Base-by-base conservation (phyloP, 1,140 invertebrate species). In the Babylonia areolata region DNA sequence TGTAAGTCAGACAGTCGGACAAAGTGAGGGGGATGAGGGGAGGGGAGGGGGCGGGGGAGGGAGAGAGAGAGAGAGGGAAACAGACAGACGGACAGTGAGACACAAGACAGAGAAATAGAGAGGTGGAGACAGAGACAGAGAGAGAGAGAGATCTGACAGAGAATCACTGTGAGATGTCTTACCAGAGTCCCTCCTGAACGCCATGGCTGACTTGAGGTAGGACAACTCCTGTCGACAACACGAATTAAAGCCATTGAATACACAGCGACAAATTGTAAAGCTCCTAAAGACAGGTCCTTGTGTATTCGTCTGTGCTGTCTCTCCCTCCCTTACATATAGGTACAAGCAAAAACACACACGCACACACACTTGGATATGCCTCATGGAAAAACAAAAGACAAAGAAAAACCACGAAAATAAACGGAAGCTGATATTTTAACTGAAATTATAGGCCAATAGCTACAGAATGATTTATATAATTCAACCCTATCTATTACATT, bases 161-260 rank as follows among this genome's bases (percentile, higher is more conserved):
- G 5, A 64, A n/a, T 28, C 12, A 3, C 12, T 11, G 9, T n/a
- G 9, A 35, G 51, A 3, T 58, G 33, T 69, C 82, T 42, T 28
- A 84, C 82, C 82, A 40, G 82, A 84, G 46, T 84, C 82, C 46
- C 82, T 39, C 69, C 82, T 73, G 82, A 84, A 84, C 9, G 82
- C 39, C 82, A 84, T 40, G 20, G 82, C 82, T 20, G 82, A 84
- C 69, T 84, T 84, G 17, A 84, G 82, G 39, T 84, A 84, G 5
- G 82, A 84, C 82, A 84, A 39, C 40, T 84, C 82, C 82, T 84
- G 82, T 28, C 20, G 23, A 42, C 46, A 81, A n/a, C n/a, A n/a
- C n/a, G n/a, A n/a, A n/a, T n/a, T n/a, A n/a, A n/a, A n/a, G n/a
- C n/a, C n/a, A n/a, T n/a, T n/a, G n/a, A n/a, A n/a, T n/a, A n/a